Base-by-base conservation (phyloP, 2,888 invertebrate species). In the Drosophila suboccidentalis region DNA sequence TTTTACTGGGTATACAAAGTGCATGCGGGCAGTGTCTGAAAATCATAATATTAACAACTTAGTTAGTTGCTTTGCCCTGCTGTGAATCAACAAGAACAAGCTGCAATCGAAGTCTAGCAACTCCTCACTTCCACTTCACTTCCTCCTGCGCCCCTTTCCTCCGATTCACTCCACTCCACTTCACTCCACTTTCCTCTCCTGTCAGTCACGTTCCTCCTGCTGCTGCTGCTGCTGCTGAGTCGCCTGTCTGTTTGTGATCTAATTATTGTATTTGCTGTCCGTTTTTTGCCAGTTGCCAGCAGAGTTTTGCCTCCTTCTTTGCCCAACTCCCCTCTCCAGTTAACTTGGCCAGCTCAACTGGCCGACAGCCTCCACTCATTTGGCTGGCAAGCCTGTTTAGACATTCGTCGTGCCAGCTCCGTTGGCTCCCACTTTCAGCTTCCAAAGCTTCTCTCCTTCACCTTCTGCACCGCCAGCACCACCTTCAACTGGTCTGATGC, bases 251-350 rank as follows among this genome's bases (percentile, higher is more conserved):
- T 75, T 73, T 86, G 88, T 88, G 83, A 84, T 84, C 83, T 84
- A 84, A 84, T 84, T 84, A 84, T 88, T 83, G 83, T 80, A 88
- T 83, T 83, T 83, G 83, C 83, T 88, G 88, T 83, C 88, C 78
- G 86, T 80, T 77, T 80, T 75, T 67, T 73, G 63, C 74, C 74
- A 66, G 78, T 66, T 65, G 58, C 64, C 61, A 67, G 58, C 59
- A 44, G 44, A 61, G 80, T 70, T 54, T 41, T 73, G 88, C 73
- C 85, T 82, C 81, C 34, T 17, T 3, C 29, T 29, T 15, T 13
- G 2, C 43, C 38, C 36, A 19, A 19, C 26, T 13, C 50, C 38
- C 3, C 41, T 26, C 11, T 59, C 50, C 29, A 8, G 29, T 5
- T 5, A 36, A 38, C 10, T 58, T 43, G 51, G 54, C 59, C 65